These are phyloP conservation scores for Gobius niger DNA, from an alignment of 2,113 vertebrate species.

Conservation along the genomic window DNA sequence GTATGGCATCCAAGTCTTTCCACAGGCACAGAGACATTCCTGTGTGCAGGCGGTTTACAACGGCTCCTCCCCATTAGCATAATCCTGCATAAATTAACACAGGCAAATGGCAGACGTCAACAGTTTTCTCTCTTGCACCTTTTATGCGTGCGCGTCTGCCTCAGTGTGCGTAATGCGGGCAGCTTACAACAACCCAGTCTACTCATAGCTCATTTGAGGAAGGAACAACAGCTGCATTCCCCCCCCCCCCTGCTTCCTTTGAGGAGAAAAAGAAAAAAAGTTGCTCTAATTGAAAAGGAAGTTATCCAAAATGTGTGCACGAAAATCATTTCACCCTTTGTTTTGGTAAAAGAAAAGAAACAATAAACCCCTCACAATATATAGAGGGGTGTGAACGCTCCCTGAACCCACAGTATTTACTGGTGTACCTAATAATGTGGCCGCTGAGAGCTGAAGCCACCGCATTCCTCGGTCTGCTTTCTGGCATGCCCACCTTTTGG, in stretches of 20 bases:
- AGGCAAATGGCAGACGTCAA: constrained; percentile 66
- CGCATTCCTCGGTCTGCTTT: constrained; percentile 14
- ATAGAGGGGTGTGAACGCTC: too few species aligned
- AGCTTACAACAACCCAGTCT: constrained; percentile 37
- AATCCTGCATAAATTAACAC: constrained; percentile 76
- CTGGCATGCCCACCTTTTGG: constrained; percentile 12
- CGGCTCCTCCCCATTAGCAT: constrained; percentile 69
- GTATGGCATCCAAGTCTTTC: constrained; percentile 41
- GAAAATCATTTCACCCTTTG: too few species aligned
- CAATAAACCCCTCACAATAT: too few species aligned
- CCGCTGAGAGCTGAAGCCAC: not conserved
- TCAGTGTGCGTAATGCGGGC: constrained; percentile 52
- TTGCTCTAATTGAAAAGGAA: not conserved
- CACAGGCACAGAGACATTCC: constrained; percentile 55
- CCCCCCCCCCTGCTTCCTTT: constrained; percentile 24
- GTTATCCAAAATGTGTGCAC: constrained; percentile 9
- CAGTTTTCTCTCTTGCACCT: constrained; percentile 54
- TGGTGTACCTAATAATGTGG: not conserved
- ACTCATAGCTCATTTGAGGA: constrained; percentile 25
- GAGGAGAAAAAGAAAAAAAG: constrained; percentile 21
- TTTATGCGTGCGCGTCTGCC: constrained; percentile 42
- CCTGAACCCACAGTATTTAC: too few species aligned
- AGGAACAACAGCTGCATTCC: constrained; percentile 51
- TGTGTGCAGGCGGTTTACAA: constrained; percentile 54
- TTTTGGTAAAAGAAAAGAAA: too few species aligned